These are phyloP conservation scores for Pseudobourletiella spinata DNA, from an alignment of 1,140 invertebrate genomes.

Conservation along the genomic window DNA sequence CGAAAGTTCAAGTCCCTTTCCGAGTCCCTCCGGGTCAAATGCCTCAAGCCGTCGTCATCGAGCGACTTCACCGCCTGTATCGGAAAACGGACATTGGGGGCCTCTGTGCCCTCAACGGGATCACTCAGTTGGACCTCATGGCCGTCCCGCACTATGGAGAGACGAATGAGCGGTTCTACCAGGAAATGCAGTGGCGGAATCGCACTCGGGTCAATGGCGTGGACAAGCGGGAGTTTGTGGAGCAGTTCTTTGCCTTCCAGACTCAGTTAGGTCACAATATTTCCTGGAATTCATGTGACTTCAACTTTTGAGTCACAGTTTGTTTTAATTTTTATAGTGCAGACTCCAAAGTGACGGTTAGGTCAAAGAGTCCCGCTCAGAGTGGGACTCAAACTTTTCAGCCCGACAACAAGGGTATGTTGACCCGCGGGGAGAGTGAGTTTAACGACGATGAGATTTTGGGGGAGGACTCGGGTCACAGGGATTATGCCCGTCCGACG, in stretches of 20 bases:
- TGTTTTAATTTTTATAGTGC: neutral
- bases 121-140: slow-evolving; percentile 22
- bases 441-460: too few relatives aligned
- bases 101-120: slow-evolving; percentile 5
- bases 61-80: slow-evolving; percentile 26
- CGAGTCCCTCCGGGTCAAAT: slow-evolving; percentile 15
- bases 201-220: slow-evolving; percentile 18
- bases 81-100: slow-evolving; percentile 21
- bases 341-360: neutral
- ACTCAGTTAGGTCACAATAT: neutral
- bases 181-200: slow-evolving; percentile 29
- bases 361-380: neutral
- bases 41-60: slow-evolving; percentile 22
- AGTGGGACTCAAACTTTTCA: neutral
- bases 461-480: too few relatives aligned
- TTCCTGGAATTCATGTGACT: neutral
- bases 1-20: slow-evolving; percentile 25
- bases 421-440: too few relatives aligned
- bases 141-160: slow-evolving; percentile 23
- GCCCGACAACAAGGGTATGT: neutral
- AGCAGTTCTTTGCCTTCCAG: too few relatives aligned
- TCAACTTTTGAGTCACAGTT: neutral
- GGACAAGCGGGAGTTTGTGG: slow-evolving; percentile 17
- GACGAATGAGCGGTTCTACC: slow-evolving; percentile 24
- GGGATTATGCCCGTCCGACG: too few relatives aligned